A percentile compares a stretch with the other conserved stretches of the same genome.
Evolutionary conservation across 2,888 invertebrate genomes (phyloP).

Genomic region (Tromatobia lineatoria): DNA sequence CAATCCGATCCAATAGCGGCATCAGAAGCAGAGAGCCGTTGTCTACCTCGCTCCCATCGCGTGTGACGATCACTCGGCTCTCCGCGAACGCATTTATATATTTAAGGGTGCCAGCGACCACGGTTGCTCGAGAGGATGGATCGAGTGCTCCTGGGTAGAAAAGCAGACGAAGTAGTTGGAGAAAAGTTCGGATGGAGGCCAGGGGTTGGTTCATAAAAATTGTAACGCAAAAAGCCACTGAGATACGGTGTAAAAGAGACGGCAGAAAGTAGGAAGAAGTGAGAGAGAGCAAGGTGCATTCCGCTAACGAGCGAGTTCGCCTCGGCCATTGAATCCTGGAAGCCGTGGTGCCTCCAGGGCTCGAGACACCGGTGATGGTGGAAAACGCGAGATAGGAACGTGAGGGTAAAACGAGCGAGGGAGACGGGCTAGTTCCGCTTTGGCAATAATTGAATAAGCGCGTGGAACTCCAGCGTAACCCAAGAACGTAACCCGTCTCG

Average conservation of each 20-base stretch:
- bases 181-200: neutral
- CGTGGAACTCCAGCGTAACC: slow-evolving; percentile 32
- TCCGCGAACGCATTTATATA: slow-evolving; percentile 53
- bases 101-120: slow-evolving; percentile 44
- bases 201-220: slow-evolving; percentile 64
- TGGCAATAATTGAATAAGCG: slow-evolving; percentile 65
- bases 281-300: slow-evolving; percentile 16
- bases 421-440: slow-evolving; percentile 48
- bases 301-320: slow-evolving; percentile 69
- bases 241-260: neutral
- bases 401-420: slow-evolving; percentile 20
- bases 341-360: slow-evolving; percentile 45
- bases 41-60: slow-evolving; percentile 8
- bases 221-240: slow-evolving; percentile 52
- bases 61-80: slow-evolving; percentile 15
- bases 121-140: slow-evolving; percentile 7
- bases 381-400: slow-evolving; percentile 47
- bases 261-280: slow-evolving; percentile 19
- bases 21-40: slow-evolving; percentile 35
- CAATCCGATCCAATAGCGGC: slow-evolving; percentile 68
- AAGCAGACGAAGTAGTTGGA: slow-evolving; percentile 49
- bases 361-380: slow-evolving; percentile 55
- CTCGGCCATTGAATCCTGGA: slow-evolving; percentile 67
- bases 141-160: slow-evolving; percentile 11
- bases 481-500: slow-evolving; percentile 15